These are phyloP conservation scores for Oscheius sp. DNA, from an alignment of 2,888 invertebrate species.

Conservation along the genomic window DNA sequence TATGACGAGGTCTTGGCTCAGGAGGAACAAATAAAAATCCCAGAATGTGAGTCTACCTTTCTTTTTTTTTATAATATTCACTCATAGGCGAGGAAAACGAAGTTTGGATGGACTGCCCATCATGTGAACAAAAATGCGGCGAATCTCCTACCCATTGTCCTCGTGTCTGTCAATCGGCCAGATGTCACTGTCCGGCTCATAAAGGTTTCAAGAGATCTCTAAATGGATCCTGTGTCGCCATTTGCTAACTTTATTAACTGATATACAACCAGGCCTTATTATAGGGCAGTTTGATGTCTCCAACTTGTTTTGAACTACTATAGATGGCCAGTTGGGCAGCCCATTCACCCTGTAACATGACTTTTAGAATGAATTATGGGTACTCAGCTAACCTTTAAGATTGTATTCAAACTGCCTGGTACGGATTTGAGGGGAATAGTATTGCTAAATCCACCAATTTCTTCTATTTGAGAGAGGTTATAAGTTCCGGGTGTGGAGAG, in stretches of 20 bases:
- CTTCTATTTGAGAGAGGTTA: conserved; percentile 11
- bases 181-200: conserved; percentile 53
- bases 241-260: conserved; percentile 8
- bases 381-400: neutral
- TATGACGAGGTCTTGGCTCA: conserved; percentile 7
- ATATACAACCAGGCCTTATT: conserved; percentile 1
- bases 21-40: conserved; percentile 11
- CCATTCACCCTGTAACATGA: neutral
- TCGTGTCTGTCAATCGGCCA: conserved; percentile 45
- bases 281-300: conserved; percentile 3
- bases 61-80: neutral
- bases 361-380: neutral
- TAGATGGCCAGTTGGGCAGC: neutral
- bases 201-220: conserved; percentile 42
- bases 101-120: conserved; percentile 52
- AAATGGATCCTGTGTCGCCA: conserved; percentile 37
- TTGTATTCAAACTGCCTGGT: neutral
- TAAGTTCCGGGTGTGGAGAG: conserved; percentile 19
- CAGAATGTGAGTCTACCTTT: conserved; percentile 15
- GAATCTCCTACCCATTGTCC: conserved; percentile 36
- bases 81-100: conserved; percentile 40
- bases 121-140: conserved; percentile 46
- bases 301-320: neutral
- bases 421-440: neutral
- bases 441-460: neutral